Evolutionary conservation across 2,888 invertebrate species (phyloP), one percentile per base, ranked within the genome.

Genomic region (Drosophila mimica): DNA sequence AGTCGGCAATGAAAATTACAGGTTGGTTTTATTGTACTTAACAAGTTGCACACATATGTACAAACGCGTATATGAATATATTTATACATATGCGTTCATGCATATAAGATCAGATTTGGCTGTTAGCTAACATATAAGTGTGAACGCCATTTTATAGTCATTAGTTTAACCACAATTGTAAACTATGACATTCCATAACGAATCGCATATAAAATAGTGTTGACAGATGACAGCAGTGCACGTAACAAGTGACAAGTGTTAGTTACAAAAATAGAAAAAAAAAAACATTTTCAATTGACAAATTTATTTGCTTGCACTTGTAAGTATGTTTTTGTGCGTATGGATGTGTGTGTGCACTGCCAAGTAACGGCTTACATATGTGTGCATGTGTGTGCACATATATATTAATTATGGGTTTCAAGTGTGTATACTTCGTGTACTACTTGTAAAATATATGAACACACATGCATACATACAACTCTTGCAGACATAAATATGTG

Each of bases 381-480:
- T 54, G 54, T 61, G 56, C 48, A 61, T 61, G 40, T 54, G 36
- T 63, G 70, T 51, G 52, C 61, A 64, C 49, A 57, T 66, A 80
- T 69, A 80, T 80, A 80, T 83, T 79, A 76, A 81, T 73, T 79
- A 81, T 77, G 77, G 81, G 81, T 74, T 79, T 81, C 77, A 77
- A 79, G 77, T 79, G 73, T 79, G 73, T 76, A 76, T 81, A 76
- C 81, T 73, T 61, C 77, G 62, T 80, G 77, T 59, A 76, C 72
- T 68, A 70, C 79, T 68, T 81, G 70, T 68, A 72, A 70, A 79
- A 78, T 79, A 79, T 64, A 65, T 13, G 17, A n/a, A n/a, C 28
- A 38, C n/a, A 28, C 25, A 36, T 36, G 1, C 25, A 36, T 60
- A 38, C 74, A 69, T 66, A 64, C 62, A 72, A 25, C 52, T 46